Evolutionary conservation across 2,797 vertebrate genomes (phyloP), one percentile per base, ranked within the genome.

Genomic region (Nannoperca obscura): DNA sequence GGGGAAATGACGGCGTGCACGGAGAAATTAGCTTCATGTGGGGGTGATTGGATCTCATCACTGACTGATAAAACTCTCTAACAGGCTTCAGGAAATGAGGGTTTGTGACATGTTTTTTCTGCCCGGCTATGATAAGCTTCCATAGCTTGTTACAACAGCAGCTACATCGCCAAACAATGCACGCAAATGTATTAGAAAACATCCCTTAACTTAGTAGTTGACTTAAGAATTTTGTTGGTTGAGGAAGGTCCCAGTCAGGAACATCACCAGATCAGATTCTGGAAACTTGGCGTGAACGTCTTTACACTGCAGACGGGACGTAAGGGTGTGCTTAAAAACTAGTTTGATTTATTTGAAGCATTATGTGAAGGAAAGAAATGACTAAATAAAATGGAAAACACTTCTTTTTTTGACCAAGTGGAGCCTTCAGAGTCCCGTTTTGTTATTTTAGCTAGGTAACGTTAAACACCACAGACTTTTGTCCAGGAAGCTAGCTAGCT

Each of bases 301-400:
- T 62, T 15, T 13, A 24, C 40, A 52, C 40, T 50, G 42, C 60
- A 47, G 46, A 72, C 17, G 50, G 58, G 42, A 58, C 10, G n/a
- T 69, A 38, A 58, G 15, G 46, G 24, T 71, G 65, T 62, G 61
- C 36, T 49, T 42, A 40, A 24, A 38, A 38, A 24, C 13, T 12
- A 52, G 44, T 58, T 74, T 66, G 46, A 58, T 71, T 83, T 68
- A 80, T 57, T 44, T 55, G 44, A 76, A 40, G 36, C 50, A 61
- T 50, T 22, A 57, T 17, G 55, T 40, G 50, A 20, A 34, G 14
- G 50, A 67, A 58, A 20, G 4, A 67, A 7, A 47, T 6, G n/a
- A 0, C 4, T 24, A 0, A 69, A 63, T 75, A 63, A 72, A 82
- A 69, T 64, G 40, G 36, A 67, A 50, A 1, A 14, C 22, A 0